phyloP scores from a whole-genome alignment of 2,113 vertebrate species.

The Haemorhous mexicanus region DNA sequence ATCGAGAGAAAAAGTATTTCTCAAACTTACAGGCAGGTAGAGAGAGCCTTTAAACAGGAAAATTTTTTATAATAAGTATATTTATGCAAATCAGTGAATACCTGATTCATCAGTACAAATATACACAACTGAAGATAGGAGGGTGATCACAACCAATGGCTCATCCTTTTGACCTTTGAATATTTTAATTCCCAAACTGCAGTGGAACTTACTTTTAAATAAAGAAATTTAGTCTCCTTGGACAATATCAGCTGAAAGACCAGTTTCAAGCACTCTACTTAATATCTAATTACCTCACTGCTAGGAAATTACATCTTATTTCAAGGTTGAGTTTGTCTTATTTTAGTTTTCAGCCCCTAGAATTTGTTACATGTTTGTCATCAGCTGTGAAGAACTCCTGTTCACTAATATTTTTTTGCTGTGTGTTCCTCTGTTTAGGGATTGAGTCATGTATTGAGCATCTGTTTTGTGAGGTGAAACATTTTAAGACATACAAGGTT shows the following conservation, averaged over 20 bases:
- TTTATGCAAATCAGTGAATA: not conserved
- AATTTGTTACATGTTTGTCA: not conserved
- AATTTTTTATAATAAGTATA: not conserved
- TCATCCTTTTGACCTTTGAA: not conserved
- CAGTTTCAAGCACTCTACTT: not conserved
- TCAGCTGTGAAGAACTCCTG: not conserved
- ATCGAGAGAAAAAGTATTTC: not conserved
- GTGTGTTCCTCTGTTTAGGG: not conserved
- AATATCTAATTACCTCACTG: not conserved
- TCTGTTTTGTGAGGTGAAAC: not conserved
- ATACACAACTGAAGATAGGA: not conserved
- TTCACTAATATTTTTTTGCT: not conserved
- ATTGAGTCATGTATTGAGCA: not conserved
- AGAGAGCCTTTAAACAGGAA: not conserved
- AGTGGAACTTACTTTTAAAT: not conserved
- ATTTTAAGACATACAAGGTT: not conserved
- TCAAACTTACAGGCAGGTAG: not conserved
- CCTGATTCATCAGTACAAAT: not conserved
- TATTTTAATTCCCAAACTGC: not conserved
- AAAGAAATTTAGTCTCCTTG: not conserved
- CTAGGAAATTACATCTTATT: not conserved
- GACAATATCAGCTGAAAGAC: not conserved
- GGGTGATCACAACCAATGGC: not conserved
- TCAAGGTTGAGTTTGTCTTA: constrained; percentile 1
- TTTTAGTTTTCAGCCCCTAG: not conserved